A percentile compares a stretch with the other conserved stretches of the same genome.
phyloP scores from a whole-genome alignment of 2,888 invertebrate genomes.

The Taenaris catops region DNA sequence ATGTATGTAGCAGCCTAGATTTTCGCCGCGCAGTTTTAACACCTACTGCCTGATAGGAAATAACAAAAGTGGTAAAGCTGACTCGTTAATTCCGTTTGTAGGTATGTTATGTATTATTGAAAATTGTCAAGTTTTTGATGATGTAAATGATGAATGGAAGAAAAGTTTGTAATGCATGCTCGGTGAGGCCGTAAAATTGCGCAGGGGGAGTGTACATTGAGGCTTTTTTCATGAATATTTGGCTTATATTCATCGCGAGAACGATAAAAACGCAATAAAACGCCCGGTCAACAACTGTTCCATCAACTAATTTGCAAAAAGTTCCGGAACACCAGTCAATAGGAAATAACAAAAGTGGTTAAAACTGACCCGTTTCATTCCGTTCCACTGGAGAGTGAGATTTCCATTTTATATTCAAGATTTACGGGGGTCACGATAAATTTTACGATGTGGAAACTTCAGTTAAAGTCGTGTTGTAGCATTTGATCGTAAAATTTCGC shows the following conservation, averaged over 20 bases:
- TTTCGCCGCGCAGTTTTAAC: too few relatives aligned
- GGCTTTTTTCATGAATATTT: conserved; percentile 28
- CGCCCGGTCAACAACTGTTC: not conserved
- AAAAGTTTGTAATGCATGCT: too few relatives aligned
- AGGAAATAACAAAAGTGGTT: conserved; percentile 24
- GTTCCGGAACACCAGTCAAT: conserved; percentile 9
- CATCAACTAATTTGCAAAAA: conserved; percentile 7
- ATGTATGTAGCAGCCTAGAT: too few relatives aligned
- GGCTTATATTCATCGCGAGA: conserved; percentile 19
- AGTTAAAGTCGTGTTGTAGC: conserved; percentile 12
- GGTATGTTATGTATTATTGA: too few relatives aligned
- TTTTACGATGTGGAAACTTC: conserved; percentile 45
- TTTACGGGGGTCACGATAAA: conserved; percentile 46
- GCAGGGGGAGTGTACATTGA: too few relatives aligned
- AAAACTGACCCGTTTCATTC: conserved; percentile 22
- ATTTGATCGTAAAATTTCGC: conserved; percentile 13
- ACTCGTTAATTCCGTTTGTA: conserved; percentile 27
- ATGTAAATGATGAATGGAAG: too few relatives aligned
- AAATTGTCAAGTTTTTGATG: too few relatives aligned
- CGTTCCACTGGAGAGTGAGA: not conserved
- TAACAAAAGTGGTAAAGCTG: conserved; percentile 29
- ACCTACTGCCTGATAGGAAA: too few relatives aligned
- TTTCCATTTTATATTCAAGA: conserved; percentile 40
- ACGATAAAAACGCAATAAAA: too few relatives aligned
- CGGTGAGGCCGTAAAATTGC: too few relatives aligned